Evolutionary conservation across 2,888 invertebrate species (phyloP).

Genomic region (Ophioninae sp.): DNA sequence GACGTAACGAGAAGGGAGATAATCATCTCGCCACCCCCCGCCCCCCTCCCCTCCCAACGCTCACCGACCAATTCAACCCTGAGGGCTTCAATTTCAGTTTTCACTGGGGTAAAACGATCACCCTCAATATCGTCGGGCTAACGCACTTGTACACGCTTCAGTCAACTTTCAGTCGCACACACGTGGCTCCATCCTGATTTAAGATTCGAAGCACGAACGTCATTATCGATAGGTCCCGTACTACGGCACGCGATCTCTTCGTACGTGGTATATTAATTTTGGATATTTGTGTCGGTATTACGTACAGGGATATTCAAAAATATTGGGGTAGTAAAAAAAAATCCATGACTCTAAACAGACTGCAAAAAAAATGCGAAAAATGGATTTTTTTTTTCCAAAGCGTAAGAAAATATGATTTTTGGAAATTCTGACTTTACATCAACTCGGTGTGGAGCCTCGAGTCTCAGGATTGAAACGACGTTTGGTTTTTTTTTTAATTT

Average conservation of each 20-base stretch:
- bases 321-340: no score
- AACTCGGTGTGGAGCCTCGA: no score
- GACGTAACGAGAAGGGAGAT: neutral
- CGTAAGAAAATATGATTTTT: no score
- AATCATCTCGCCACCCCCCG: conserved; percentile 15
- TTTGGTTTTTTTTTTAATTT: no score
- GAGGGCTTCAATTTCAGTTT: conserved; percentile 22
- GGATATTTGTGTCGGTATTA: neutral
- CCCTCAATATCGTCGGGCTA: conserved; percentile 1
- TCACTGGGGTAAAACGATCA: conserved; percentile 22
- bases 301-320: no score
- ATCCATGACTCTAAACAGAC: no score
- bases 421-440: no score
- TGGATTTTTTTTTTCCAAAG: no score
- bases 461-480: no score
- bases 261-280: conserved; percentile 4
- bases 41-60: neutral
- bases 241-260: conserved; percentile 46
- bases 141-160: conserved; percentile 25
- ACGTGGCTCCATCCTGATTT: conserved; percentile 64
- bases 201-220: conserved; percentile 73
- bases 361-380: no score
- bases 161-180: conserved; percentile 27
- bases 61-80: neutral
- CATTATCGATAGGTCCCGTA: conserved; percentile 67